Percentiles rank a stretch among this genome's conserved stretches.
These are phyloP conservation scores for Ramphastos sulfuratus DNA, from an alignment of 2,113 vertebrate species.

Conservation along the genomic window DNA sequence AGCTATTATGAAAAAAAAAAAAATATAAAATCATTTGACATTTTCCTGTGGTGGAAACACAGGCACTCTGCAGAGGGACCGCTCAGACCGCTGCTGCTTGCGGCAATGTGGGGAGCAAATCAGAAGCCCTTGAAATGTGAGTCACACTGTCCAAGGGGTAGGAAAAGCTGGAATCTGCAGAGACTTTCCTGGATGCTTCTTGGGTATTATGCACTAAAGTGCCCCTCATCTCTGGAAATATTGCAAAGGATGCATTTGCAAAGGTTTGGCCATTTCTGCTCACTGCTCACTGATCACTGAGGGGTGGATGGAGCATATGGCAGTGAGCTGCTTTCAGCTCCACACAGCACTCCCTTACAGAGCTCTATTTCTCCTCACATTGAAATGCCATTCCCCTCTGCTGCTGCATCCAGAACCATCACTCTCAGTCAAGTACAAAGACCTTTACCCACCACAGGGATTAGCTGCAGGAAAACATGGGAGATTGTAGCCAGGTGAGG, in stretches of 20 bases:
- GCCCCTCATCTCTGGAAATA: not conserved
- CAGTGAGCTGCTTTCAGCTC: not conserved
- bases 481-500: not conserved
- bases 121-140: not conserved
- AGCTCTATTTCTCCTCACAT: not conserved
- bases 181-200: not conserved
- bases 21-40: not conserved
- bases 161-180: not conserved
- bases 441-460: not conserved
- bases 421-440: not conserved
- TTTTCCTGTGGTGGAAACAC: not conserved
- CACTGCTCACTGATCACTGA: not conserved
- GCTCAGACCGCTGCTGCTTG: not conserved
- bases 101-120: slow-evolving; percentile 22
- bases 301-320: not conserved
- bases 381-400: not conserved
- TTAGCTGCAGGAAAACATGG: not conserved
- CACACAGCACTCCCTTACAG: not conserved
- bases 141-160: not conserved
- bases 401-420: not conserved
- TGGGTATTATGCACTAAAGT: not conserved
- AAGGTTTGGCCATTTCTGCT: not conserved
- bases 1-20: not conserved
- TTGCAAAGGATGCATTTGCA: not conserved
- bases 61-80: not conserved